These are phyloP conservation scores for Phaethornis superciliosus DNA, from an alignment of 2,113 vertebrate species.

Conservation along the genomic window DNA sequence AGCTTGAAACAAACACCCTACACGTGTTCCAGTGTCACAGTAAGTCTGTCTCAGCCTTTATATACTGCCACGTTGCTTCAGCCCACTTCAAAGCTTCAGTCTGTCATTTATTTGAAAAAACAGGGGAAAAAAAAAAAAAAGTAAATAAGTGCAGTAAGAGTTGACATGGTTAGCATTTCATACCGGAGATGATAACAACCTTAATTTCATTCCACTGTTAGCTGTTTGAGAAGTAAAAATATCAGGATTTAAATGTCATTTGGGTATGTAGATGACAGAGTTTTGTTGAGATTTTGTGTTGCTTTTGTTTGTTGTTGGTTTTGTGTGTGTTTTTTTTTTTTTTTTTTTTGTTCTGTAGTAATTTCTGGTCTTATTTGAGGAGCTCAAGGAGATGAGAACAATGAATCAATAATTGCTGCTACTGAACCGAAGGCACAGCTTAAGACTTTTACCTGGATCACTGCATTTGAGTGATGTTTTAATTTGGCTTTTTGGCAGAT, in stretches of 20 bases:
- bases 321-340: too few species aligned
- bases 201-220: background rate
- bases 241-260: background rate
- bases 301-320: background rate
- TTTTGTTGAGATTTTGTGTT: background rate
- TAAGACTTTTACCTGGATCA: slow-evolving; percentile 40
- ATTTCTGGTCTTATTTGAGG: slow-evolving; percentile 15
- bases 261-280: background rate
- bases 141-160: background rate
- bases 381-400: background rate
- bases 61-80: background rate
- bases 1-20: background rate
- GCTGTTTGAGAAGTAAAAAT: background rate
- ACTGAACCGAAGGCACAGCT: background rate
- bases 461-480: slow-evolving; percentile 44
- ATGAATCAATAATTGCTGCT: slow-evolving; percentile 15
- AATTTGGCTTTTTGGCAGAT: slow-evolving; percentile 32
- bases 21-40: rapidly evolving
- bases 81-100: background rate
- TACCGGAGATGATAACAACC: background rate
- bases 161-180: background rate
- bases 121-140: background rate
- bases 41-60: background rate
- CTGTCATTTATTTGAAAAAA: background rate
- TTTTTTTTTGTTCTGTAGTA: background rate